Conservation (phyloP, 2,797 vertebrate species). For the Lagorchestes hirsutus region DNA sequence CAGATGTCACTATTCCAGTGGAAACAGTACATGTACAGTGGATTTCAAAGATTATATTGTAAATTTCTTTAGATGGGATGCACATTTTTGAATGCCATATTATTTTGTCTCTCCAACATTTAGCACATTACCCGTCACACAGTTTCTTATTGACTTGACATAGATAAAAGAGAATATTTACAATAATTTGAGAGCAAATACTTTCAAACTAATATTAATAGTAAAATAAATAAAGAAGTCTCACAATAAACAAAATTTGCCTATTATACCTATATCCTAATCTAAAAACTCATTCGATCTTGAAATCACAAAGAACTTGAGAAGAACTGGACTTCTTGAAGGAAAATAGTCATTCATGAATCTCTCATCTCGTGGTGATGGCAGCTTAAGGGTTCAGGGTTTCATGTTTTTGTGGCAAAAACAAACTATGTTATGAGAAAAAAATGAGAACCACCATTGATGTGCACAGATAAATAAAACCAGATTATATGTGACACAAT, state of each 20-base stretch:
- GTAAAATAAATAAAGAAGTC: background rate
- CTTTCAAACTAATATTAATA: background rate
- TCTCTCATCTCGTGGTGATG: background rate
- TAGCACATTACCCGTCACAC: background rate
- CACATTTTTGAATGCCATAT: background rate
- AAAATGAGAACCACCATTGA: background rate
- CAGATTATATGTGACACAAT: background rate
- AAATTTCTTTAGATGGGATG: background rate
- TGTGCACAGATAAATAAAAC: background rate
- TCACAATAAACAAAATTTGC: background rate
- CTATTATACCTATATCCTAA: background rate
- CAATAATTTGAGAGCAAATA: background rate
- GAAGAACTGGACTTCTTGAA: background rate
- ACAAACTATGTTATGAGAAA: background rate
- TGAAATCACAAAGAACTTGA: background rate
- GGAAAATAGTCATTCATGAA: background rate
- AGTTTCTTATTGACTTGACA: background rate
- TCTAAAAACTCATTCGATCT: background rate
- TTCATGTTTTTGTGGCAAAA: background rate
- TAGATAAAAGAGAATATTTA: background rate
- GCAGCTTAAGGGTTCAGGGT: background rate
- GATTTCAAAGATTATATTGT: background rate
- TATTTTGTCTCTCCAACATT: background rate
- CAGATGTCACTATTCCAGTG: background rate
- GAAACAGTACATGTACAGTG: background rate